Base-by-base conservation (phyloP, 37 sponge, comb jelly and placozoan genomes). In the Corticium candelabrum region DNA sequence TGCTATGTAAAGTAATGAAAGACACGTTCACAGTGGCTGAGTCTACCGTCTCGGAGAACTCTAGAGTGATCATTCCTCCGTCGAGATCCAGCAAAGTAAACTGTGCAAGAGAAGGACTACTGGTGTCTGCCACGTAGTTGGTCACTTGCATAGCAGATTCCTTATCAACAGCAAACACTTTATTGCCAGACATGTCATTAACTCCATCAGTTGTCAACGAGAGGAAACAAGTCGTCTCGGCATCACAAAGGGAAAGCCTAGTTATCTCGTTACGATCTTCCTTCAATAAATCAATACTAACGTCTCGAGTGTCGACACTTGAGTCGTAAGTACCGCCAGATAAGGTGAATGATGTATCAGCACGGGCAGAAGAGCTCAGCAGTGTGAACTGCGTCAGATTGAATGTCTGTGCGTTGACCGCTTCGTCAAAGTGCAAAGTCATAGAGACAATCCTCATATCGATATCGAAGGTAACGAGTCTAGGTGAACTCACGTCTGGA, bases 111-210 rank as follows among this genome's bases (percentile, higher is more conserved):
- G 40, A 34, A 0, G 91, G 84, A 29, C 85, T 40, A 27, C 79
- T 86, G 27, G 57, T 77, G 67, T 94, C 95, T 27, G 15, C 21
- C 15, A 29, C 74, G 67, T 50, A 50, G 62, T 50, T 50, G 11
- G 11, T 50, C 15, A 50, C 62, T 50, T 50, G 62, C 11, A 50
- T 11, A 50, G 62, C 62, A 50, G 62, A 11, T n/a, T 27, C 62
- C 21, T 21, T 15, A 35, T 37, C 40, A 31, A 90, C 85, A 1
- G 85, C 76, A 30, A 21, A 27, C 2, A 94, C 69, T 5, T 57
- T 70, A 75, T 94, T 94, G 21, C 87, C 85, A 74, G 92, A 89
- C 75, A 94, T 91, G 41, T 94, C 95, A 37, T 80, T 75, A 35
- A 94, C 86, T 3, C 88, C 75, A 0, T 32, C 39, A 0, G 34